Evolutionary conservation across 2,797 vertebrate species (phyloP), one percentile per base, ranked within the genome.

Genomic region (Chrosomus eos): DNA sequence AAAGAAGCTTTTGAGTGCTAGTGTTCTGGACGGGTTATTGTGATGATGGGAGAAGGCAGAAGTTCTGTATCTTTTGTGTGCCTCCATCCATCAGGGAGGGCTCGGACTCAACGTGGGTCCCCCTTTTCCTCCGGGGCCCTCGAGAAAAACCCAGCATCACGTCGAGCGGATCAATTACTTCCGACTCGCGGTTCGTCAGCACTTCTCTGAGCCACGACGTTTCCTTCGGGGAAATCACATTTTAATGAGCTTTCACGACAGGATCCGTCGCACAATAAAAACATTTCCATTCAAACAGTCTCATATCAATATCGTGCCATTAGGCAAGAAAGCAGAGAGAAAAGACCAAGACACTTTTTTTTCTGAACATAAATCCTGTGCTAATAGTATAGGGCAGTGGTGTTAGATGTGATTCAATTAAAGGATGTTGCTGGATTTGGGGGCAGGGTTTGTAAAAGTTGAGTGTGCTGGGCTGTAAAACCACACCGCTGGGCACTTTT

Each of bases 181-280:
- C 23, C 11, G 10, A 53, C 76, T 71, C 33, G 6, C n/a, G 40
- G 51, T 51, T 70, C 23, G 26, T 53, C 33, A 40, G 53, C 18
- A 77, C 75, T 62, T 85, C 51, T 62, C 82, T 3, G 21, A 43
- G 62, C 78, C 80, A 70, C 23, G 31, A 43, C 7, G 16, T 53
- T 60, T 28, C 38, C 73, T 82, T 82, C 62, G 8, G 48, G 66
- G 75, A 70, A 88, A 89, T 89, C 84, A 88, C 80, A 72, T 80
- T 87, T 87, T 89, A 86, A 87, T 87, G 88, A 87, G 86, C 68
- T 85, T 88, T 80, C 82, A 38, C 80, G 40, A 80, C 82, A 77
- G 73, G 84, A 81, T 72, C 72, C 19, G 21, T 40, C 23, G 33
- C 26, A 81, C 85, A 78, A 62, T 76, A 67, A 86, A 66, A 80